Base-by-base conservation (phyloP, 1,140 invertebrate species). In the Calliphora vicina region DNA sequence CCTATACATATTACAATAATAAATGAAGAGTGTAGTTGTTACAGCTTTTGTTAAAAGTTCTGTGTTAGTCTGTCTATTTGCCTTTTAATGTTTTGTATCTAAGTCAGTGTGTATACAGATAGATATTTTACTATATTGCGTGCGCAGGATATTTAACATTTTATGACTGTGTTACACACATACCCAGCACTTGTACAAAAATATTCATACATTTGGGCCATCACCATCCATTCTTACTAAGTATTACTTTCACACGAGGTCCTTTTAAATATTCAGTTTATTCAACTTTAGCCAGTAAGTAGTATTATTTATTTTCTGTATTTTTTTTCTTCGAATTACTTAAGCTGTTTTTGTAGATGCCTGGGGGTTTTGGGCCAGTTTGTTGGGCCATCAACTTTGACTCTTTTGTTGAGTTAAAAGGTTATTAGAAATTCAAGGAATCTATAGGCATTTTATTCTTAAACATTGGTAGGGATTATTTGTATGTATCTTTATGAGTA, bases 141-240 rank as follows among this genome's bases (percentile, higher is more conserved):
- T 78, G 74, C 74, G 74, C 74, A 78, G 74, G 74, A 78, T 78
- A 45, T 78, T 17, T 57, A n/a, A n/a, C 15, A 57, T 57, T 57
- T 57, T 57, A n/a, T 57, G 15, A 15, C 6, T 57, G 17, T 27
- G 9, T 27, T 10, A 71, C 61, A 71, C 61, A 67, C 23, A 72
- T 29, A 29, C 35, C 5, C 6, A 8, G 10, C 35, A 35, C 35
- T 35, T 35, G 35, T 0, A 27, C 71, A 10, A n/a, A n/a, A n/a
- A n/a, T n/a, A n/a, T n/a, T n/a, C 71, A 27, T 72, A 27, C 71
- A 72, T 72, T 26, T 35, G 10, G 10, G 10, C 6, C 5, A 5
- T 35, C 35, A 35, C 6, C 35, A 35, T 35, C 35, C 35, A 8
- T n/a, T n/a, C n/a, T 35, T 35, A 35, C 10, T 8, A 35, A 35